Conservation (phyloP, 2,113 vertebrate species). For the Prietella phreatophila region DNA sequence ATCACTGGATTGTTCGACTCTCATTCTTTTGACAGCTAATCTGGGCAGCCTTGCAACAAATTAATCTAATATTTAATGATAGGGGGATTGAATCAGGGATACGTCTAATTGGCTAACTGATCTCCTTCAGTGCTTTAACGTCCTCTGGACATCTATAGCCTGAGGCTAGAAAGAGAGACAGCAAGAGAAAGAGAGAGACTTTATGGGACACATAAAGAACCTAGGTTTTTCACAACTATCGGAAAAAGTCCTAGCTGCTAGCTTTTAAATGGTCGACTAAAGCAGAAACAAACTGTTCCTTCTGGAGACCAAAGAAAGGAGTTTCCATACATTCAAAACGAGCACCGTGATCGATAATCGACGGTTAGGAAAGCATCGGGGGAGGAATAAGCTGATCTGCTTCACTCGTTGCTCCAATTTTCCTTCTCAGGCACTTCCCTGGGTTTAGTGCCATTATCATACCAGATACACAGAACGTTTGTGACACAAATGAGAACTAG, state of each 20-base stretch:
- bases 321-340: constrained; percentile 69
- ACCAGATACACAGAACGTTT: constrained; percentile 49
- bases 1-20: constrained; percentile 51
- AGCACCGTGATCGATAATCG: constrained; percentile 66
- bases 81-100: constrained; percentile 61
- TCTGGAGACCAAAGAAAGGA: constrained; percentile 55
- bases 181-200: constrained; percentile 57
- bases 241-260: constrained; percentile 68
- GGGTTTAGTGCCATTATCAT: constrained; percentile 53
- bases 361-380: constrained; percentile 59
- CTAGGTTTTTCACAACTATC: constrained; percentile 64
- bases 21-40: constrained; percentile 62
- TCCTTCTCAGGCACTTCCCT: constrained; percentile 54
- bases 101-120: constrained; percentile 71
- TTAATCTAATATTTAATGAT: constrained; percentile 59
- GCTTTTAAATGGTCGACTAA: constrained; percentile 73
- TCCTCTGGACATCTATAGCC: constrained; percentile 64
- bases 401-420: constrained; percentile 50
- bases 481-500: constrained; percentile 49
- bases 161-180: constrained; percentile 58
- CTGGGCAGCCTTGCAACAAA: constrained; percentile 48
- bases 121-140: constrained; percentile 66
- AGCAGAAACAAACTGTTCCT: constrained; percentile 70
- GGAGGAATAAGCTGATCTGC: constrained; percentile 55
- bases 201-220: constrained; percentile 63